A percentile compares a stretch with the other conserved stretches of the same genome.
These are phyloP conservation scores for Phorcus lineatus DNA, from an alignment of 2,888 invertebrate species.

Conservation along the genomic window DNA sequence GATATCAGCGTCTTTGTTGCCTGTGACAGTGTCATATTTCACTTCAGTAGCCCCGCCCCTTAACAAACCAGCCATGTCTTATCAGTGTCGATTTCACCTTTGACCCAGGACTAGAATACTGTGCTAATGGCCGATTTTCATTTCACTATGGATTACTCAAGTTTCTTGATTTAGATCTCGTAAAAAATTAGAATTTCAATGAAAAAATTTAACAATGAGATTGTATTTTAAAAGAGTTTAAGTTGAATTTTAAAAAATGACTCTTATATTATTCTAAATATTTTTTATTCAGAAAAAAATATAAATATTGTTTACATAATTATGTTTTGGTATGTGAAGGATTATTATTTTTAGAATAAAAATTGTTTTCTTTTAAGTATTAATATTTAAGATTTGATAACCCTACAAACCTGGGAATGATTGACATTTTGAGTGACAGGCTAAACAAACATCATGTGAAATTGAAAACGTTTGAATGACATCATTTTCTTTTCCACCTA, in stretches of 20 bases:
- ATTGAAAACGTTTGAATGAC: slow-evolving; percentile 10
- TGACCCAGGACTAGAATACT: background rate
- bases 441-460: background rate
- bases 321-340: too few relatives aligned
- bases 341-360: background rate
- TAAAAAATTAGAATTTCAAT: too few relatives aligned
- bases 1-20: background rate
- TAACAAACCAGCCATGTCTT: slow-evolving; percentile 9
- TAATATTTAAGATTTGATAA: slow-evolving; percentile 1
- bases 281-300: background rate
- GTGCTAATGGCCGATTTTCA: background rate
- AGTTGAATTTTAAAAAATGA: background rate
- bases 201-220: too few relatives aligned
- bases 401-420: background rate
- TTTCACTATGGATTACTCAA: too few relatives aligned
- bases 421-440: slow-evolving; percentile 5
- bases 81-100: background rate
- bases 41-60: background rate
- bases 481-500: background rate
- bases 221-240: too few relatives aligned
- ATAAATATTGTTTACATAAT: too few relatives aligned
- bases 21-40: background rate
- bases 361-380: background rate
- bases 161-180: too few relatives aligned
- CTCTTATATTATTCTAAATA: background rate